phyloP scores from a whole-genome alignment of 2,113 vertebrate species.

The Stegastes partitus region DNA sequence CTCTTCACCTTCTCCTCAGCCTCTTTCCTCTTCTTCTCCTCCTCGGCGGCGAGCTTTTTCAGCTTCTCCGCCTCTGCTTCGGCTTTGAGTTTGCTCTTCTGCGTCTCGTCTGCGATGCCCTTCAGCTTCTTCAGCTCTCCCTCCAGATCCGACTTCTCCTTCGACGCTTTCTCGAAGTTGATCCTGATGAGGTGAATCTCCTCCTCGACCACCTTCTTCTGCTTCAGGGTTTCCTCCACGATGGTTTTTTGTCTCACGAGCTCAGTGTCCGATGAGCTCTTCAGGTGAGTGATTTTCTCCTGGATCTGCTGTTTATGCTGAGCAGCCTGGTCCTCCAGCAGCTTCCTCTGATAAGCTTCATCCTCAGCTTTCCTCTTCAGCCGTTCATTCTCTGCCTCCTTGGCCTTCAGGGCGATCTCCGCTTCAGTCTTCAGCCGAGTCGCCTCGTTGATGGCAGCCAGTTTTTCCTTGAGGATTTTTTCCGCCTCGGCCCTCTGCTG shows the following conservation, averaged over 20 bases:
- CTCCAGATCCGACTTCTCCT: constrained; percentile 91
- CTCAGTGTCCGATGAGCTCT: constrained; percentile 90
- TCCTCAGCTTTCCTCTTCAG: constrained; percentile 94
- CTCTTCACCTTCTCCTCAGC: constrained; percentile 93
- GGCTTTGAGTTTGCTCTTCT: constrained; percentile 90
- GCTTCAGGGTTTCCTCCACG: constrained; percentile 92
- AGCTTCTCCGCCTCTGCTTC: constrained; percentile 91
- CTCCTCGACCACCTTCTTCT: constrained; percentile 93
- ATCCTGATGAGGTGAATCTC: constrained; percentile 93
- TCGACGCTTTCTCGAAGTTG: constrained; percentile 91
- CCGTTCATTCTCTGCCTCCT: constrained; percentile 95
- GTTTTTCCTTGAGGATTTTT: constrained; percentile 93
- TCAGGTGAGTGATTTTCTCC: constrained; percentile 91
- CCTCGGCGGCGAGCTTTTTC: constrained; percentile 88
- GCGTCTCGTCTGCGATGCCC: constrained; percentile 87
- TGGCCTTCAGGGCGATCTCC: constrained; percentile 94
- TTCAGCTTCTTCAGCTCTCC: constrained; percentile 91
- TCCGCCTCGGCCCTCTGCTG: constrained; percentile 92
- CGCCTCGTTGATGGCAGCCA: constrained; percentile 92
- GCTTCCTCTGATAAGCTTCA: constrained; percentile 93
- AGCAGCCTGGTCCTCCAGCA: constrained; percentile 93
- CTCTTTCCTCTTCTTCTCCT: constrained; percentile 90
- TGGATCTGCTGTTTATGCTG: constrained; percentile 95
- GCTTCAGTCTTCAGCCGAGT: constrained; percentile 92
- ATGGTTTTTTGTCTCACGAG: constrained; percentile 90